Conservation (phyloP, 2,113 vertebrate genomes). For the Spea multiplicata region DNA sequence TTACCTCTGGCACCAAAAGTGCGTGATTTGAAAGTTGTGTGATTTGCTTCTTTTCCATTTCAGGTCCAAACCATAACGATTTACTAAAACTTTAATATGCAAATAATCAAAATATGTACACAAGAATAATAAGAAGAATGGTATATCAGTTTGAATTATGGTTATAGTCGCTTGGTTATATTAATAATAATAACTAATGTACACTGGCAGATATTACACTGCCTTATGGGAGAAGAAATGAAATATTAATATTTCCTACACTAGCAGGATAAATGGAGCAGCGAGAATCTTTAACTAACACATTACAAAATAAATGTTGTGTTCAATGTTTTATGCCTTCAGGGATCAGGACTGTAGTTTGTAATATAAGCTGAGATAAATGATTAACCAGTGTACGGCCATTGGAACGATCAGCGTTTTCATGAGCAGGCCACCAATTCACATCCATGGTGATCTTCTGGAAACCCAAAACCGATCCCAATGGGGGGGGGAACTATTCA, state of each 20-base stretch:
- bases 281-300: background rate
- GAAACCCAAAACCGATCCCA: too few relatives aligned
- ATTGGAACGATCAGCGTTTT: background rate
- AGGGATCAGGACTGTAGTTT: background rate
- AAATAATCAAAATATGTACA: constrained; percentile 6
- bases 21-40: too few relatives aligned
- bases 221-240: background rate
- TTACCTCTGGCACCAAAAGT: too few relatives aligned
- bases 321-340: constrained; percentile 18
- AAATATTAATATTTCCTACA: constrained; percentile 8
- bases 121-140: constrained; percentile 13
- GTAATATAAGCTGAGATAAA: background rate
- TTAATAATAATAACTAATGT: background rate
- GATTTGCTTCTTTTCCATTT: too few relatives aligned
- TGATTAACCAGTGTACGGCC: background rate
- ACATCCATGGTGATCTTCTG: too few relatives aligned
- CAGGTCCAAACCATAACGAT: background rate
- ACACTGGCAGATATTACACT: background rate
- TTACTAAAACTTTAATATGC: constrained; percentile 3
- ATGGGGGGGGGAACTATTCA: too few relatives aligned
- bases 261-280: constrained; percentile 19
- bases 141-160: background rate
- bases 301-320: constrained; percentile 24
- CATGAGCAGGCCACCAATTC: too few relatives aligned
- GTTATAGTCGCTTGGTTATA: background rate